A percentile compares a stretch with the other conserved stretches of the same genome.
These are phyloP conservation scores for Tapera naevia DNA, from an alignment of 2,797 vertebrate species.

Conservation along the genomic window DNA sequence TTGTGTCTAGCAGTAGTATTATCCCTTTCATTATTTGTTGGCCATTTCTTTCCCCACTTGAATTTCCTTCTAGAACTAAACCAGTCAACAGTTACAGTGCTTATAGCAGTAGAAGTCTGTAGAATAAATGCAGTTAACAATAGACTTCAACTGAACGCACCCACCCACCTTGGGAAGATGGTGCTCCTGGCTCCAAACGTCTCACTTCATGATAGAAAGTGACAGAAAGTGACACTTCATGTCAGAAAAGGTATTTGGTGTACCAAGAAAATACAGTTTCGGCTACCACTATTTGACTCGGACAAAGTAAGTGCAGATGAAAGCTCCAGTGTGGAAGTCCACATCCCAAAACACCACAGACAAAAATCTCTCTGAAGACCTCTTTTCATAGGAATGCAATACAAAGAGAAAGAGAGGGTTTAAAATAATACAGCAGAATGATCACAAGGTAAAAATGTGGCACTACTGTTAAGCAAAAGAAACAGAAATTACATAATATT, in stretches of 20 bases:
- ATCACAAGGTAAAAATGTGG: background rate
- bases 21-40: background rate
- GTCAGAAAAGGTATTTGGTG: background rate
- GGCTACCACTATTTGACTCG: background rate
- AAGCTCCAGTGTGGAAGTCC: background rate
- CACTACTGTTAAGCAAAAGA: background rate
- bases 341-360: background rate
- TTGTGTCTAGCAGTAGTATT: background rate
- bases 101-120: background rate
- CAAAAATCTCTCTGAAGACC: background rate
- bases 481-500: background rate
- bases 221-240: background rate
- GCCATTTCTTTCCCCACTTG: fast-evolving
- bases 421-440: background rate
- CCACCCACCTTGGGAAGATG: background rate
- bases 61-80: background rate
- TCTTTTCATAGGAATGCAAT: background rate
- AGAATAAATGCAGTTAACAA: background rate
- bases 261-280: background rate
- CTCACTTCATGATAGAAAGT: too few species aligned
- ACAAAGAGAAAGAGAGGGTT: background rate
- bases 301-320: background rate
- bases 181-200: background rate
- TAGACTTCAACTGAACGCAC: background rate
- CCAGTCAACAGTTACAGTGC: background rate